Base-by-base conservation (phyloP, 2,797 vertebrate species). In the Austrolebias charrua region DNA sequence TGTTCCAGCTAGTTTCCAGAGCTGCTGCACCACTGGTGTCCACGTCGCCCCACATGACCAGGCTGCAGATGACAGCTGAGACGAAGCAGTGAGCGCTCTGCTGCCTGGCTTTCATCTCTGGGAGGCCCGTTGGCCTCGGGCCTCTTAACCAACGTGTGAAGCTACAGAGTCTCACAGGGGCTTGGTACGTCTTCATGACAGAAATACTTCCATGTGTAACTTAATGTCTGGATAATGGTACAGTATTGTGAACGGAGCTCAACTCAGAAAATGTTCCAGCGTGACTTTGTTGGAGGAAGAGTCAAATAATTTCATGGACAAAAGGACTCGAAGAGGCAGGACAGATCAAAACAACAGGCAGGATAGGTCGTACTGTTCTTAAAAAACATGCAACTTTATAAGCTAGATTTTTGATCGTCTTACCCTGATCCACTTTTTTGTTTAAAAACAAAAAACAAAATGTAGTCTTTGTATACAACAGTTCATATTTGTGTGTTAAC, bases 61-160 rank as follows among this genome's bases (percentile, higher is more conserved):
- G 49, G 48, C 60, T 59, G 63, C 74, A 69, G 53, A 73, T 59
- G 77, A 83, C 76, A 77, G 57, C 63, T 84, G 81, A 83, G 69
- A 77, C 69, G 70, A 81, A 81, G 74, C 73, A 72, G 75, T 47
- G 48, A 73, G 72, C 53, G 38, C 33, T n/a, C 58, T 38, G 62
- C 56, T 49, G 66, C 69, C 80, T 80, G 76, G 73, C 29, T 79
- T 84, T 80, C 2, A 56, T 82, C 80, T 66, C 6, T 7, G 16
- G 28, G 52, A 68, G 49, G 51, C 60, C 60, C 60, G 55, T 43
- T 54, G 56, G 16, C 24, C 31, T 72, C 40, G 42, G 42, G 52
- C 56, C 50, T 68, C 55, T 47, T 43, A 38, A 46, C 42, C 45
- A 54, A 48, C 55, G 55, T 63, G 46, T 33, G 55, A 60, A 71